These are phyloP conservation scores for Cephalotes varians DNA, from an alignment of 2,888 invertebrate genomes.

Conservation along the genomic window DNA sequence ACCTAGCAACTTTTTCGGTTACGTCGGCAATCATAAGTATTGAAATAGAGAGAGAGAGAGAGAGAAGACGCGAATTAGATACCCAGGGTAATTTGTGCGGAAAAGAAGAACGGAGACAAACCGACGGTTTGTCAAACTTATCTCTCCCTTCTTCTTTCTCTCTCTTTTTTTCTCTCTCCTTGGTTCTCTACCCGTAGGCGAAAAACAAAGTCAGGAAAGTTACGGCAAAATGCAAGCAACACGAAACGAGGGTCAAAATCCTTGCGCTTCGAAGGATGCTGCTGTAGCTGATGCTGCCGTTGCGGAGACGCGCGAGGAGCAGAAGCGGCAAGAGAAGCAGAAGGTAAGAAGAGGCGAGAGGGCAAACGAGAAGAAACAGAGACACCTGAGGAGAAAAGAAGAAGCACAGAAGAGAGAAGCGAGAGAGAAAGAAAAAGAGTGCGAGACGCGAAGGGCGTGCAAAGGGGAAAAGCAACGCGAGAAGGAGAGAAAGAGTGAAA, in stretches of 20 bases:
- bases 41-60: constrained; percentile 61
- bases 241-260: constrained; percentile 86
- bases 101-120: constrained; percentile 64
- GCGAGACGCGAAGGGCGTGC: constrained; percentile 45
- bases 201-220: constrained; percentile 85
- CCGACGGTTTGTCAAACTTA: constrained; percentile 81
- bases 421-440: constrained; percentile 46
- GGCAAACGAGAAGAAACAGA: constrained; percentile 56
- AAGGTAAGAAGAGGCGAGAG: constrained; percentile 57
- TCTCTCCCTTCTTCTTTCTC: constrained; percentile 72
- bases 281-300: constrained; percentile 65
- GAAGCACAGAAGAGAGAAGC: constrained; percentile 45
- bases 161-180: constrained; percentile 56
- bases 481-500: constrained; percentile 46
- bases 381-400: constrained; percentile 64
- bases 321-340: constrained; percentile 42
- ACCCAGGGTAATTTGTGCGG: constrained; percentile 53
- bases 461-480: constrained; percentile 33
- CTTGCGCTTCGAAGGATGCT: constrained; percentile 83
- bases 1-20: constrained; percentile 73
- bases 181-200: constrained; percentile 77
- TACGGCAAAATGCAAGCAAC: constrained; percentile 84
- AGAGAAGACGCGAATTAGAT: constrained; percentile 71
- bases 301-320: constrained; percentile 63
- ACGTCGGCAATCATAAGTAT: too few species aligned